phyloP scores from a whole-genome alignment of 2,113 vertebrate species.

The Sarotherodon lohbergeri region DNA sequence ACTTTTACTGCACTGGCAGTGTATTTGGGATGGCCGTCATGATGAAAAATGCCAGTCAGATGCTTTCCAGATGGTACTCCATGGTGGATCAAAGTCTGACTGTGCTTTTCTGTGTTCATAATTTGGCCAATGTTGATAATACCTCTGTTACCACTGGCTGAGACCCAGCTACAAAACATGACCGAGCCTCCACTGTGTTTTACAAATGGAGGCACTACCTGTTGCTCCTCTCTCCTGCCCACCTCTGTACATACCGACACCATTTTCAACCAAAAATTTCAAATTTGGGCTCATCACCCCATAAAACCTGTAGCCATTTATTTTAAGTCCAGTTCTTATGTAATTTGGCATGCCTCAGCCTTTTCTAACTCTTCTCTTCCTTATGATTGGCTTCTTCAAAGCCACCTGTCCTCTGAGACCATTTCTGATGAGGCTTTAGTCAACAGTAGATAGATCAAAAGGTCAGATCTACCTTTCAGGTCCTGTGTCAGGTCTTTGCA shows the following conservation, averaged over 20 bases:
- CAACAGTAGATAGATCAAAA: background rate
- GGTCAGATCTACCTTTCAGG: background rate
- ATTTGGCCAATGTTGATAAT: background rate
- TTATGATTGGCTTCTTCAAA: background rate
- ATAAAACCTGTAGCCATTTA: background rate
- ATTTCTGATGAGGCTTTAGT: background rate
- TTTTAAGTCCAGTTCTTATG: background rate
- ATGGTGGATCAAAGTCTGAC: background rate
- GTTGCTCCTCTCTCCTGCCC: background rate
- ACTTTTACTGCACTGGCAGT: background rate
- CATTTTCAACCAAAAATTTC: background rate
- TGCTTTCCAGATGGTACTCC: background rate
- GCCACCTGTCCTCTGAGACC: background rate
- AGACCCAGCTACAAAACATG: background rate
- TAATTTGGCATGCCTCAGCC: background rate
- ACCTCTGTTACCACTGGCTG: background rate
- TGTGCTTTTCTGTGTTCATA: background rate
- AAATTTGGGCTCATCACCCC: background rate
- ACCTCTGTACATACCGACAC: background rate
- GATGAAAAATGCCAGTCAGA: background rate
- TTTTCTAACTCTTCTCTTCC: background rate
- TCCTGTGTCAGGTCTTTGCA: background rate
- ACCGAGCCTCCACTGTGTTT: background rate
- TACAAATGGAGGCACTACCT: background rate
- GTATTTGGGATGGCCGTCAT: background rate